Conservation (phyloP, 2,113 vertebrate species). For the Pionites leucogaster region DNA sequence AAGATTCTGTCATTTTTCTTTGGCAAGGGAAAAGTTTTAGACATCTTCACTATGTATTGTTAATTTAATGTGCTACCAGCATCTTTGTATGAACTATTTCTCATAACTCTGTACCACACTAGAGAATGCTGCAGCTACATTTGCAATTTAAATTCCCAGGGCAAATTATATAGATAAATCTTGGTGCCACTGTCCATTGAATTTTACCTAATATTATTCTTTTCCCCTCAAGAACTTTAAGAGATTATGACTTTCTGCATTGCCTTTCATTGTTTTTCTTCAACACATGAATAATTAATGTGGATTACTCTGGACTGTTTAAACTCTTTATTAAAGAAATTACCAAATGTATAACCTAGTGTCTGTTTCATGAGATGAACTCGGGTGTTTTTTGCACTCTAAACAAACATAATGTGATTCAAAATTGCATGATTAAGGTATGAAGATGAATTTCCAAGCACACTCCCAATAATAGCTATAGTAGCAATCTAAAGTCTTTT, state of each 20-base stretch:
- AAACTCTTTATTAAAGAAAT: constrained; percentile 32
- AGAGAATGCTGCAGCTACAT: not conserved
- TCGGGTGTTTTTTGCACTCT: not conserved
- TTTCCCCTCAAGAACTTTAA: constrained; percentile 10
- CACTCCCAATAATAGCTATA: not conserved
- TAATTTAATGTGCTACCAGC: not conserved
- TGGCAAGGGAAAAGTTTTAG: not conserved
- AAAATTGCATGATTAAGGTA: not conserved
- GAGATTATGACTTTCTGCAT: not conserved
- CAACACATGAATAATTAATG: constrained; percentile 19
- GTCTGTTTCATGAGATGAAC: not conserved
- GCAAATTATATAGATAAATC: constrained; percentile 32
- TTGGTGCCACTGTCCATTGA: not conserved
- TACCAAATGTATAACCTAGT: not conserved
- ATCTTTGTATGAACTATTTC: not conserved
- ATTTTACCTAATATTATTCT: constrained; percentile 32
- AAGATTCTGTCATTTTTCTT: not conserved
- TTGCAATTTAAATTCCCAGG: not conserved
- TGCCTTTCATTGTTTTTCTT: constrained; percentile 15
- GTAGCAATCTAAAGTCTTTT: not conserved
- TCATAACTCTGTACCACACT: not conserved
- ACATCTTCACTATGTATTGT: not conserved
- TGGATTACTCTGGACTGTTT: not conserved
- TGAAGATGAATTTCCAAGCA: not conserved
- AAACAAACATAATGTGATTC: not conserved